A percentile compares a stretch with the other conserved stretches of the same genome.
These are phyloP conservation scores for Epizoanthus ramosus DNA, from an alignment of 92 coral and sea anemone species.

Conservation along the genomic window DNA sequence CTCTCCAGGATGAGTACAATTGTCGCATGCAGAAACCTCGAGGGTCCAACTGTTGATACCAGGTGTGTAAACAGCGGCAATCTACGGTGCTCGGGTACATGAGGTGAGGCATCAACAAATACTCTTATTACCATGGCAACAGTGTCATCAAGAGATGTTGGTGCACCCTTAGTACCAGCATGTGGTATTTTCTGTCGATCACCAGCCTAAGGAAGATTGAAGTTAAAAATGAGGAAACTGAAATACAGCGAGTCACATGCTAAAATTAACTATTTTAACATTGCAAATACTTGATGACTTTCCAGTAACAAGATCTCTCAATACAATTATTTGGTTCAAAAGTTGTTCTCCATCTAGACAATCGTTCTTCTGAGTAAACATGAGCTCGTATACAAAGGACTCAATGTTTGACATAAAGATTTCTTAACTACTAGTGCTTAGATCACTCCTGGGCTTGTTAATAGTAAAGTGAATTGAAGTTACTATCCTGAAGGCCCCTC, in stretches of 20 bases:
- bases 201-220: slow-evolving; percentile 71
- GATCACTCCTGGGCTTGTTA: too few relatives aligned
- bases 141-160: slow-evolving; percentile 68
- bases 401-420: too few relatives aligned
- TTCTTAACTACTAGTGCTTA: too few relatives aligned
- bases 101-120: slow-evolving; percentile 99
- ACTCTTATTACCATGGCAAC: slow-evolving; percentile 94
- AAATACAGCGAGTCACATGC: not conserved
- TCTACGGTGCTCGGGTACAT: slow-evolving; percentile 95
- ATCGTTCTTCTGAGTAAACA: too few relatives aligned
- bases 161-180: slow-evolving; percentile 49
- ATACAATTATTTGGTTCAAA: not conserved
- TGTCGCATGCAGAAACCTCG: slow-evolving; percentile 76
- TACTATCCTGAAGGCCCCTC: too few relatives aligned
- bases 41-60: slow-evolving; percentile 80
- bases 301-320: not conserved
- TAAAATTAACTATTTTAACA: not conserved
- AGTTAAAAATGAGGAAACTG: not conserved
- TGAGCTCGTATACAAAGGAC: too few relatives aligned
- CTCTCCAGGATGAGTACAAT: slow-evolving; percentile 80
- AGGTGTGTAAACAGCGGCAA: slow-evolving; percentile 88
- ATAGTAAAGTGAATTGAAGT: too few relatives aligned
- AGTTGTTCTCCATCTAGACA: too few relatives aligned
- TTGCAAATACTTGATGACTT: not conserved
- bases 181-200: slow-evolving; percentile 76